Evolutionary conservation across 2,797 vertebrate genomes (phyloP), one percentile per base, ranked within the genome.

Genomic region (Myotis myotis): DNA sequence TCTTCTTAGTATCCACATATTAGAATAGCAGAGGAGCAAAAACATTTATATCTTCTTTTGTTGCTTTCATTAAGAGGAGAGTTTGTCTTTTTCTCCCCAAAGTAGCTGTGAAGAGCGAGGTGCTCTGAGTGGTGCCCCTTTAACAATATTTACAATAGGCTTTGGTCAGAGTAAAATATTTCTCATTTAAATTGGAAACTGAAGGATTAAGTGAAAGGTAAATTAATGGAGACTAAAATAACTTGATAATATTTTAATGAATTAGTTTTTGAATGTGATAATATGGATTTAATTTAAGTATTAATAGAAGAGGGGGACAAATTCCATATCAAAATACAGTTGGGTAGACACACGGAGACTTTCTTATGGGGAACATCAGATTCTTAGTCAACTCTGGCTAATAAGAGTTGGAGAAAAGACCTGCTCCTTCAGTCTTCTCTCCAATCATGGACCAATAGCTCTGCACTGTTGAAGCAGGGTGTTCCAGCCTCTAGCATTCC

Each of bases 1-100:
- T 87, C 60, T 76, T 93, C 44, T 68, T 44, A 55, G 75, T 70
- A 64, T 78, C 80, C n/a, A 23, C 28, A 66, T 91, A 95, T 95
- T 55, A 71, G 87, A 95, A 66, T 22, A 36, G 16, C 53, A 70
- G 16, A 89, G 76, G 38, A 74, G 25, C 28, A 91, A 80, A 92
- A 92, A 20, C 60, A 22, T 87, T 91, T 15, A 15, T 22, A 57
- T 70, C 57, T 66, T 16, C 10, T 84, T 68, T 33, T 23, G 16
- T 84, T 76, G 28, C 44, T 76, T 78, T 80, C 28, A 30, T 7
- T 25, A 19, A 85, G 49, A 33, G 33, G 22, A n/a, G 28, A 87
- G 22, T 1, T 20, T 88, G 1, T 8, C 41, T 19, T 72, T 38
- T 82, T 53, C 76, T 38, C 20, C 70, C 60, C 20, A 1, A 17